These are phyloP conservation scores for Buceros bicornis DNA, from an alignment of 2,797 vertebrate species.

Conservation along the genomic window DNA sequence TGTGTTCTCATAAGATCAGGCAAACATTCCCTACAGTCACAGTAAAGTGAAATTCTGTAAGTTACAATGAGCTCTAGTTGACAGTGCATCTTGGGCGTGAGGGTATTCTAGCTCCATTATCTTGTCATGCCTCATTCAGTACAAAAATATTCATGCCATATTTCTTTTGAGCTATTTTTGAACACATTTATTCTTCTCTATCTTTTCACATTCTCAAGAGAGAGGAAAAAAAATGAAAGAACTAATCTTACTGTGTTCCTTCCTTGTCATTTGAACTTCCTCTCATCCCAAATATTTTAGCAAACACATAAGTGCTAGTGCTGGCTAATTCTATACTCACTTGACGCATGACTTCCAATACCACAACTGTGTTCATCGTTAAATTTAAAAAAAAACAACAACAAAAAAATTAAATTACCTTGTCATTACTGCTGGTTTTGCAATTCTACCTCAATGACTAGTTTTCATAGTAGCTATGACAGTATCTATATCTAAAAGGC, in stretches of 20 bases:
- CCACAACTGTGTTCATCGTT: not conserved
- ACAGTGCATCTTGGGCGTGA: not conserved
- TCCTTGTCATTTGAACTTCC: not conserved
- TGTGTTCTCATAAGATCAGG: not conserved
- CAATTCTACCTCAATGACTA: not conserved
- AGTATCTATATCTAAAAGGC: not conserved
- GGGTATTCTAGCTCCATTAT: not conserved
- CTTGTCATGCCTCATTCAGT: not conserved
- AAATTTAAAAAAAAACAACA: not conserved
- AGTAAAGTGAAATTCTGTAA: not conserved
- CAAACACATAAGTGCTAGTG: not conserved
- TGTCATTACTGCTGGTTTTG: not conserved
- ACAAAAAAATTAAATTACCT: not conserved
- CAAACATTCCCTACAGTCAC: not conserved
- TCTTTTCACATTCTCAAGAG: not conserved
- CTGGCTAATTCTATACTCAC: not conserved
- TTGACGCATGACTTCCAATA: not conserved
- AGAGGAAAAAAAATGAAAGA: not conserved
- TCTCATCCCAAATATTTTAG: not conserved
- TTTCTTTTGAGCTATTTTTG: conserved; percentile 12
- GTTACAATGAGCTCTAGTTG: not conserved
- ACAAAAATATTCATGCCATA: conserved; percentile 3
- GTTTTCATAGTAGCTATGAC: not conserved
- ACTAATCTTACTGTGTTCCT: not conserved
- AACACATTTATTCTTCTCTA: not conserved